Evolutionary conservation across 2,797 vertebrate genomes (phyloP), one percentile per base, ranked within the genome.

Genomic region (Macropus fuliginosus): DNA sequence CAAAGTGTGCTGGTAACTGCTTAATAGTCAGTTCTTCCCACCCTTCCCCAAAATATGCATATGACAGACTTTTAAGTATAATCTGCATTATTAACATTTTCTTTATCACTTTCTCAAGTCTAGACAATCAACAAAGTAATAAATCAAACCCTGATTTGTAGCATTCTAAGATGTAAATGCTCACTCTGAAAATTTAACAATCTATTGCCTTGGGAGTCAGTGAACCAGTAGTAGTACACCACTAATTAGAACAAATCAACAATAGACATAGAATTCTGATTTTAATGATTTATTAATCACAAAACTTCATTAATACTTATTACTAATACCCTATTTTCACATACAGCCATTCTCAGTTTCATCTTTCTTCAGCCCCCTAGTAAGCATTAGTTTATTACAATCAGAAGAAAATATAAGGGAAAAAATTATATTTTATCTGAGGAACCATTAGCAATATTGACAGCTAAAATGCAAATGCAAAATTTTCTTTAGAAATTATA

Each of bases 401-500:
- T 31, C 66, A 55, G 96, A 93, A 95, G 14, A 14, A 95, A 91
- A 92, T 21, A 87, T n/a, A 74, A 91, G 31, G 55, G 87, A 95
- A 46, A 92, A 31, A 4, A 92, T 91, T 95, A 11, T 50, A 54
- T 94, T 93, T 40, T 92, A 21, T 52, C 91, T 90, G 55, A 31
- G 62, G 54, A 92, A 90, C 40, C 66, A 74, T 21, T 74, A 74
- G n/a, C n/a, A 74, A 74, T 31, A 74, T 40, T 74, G n/a, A 40
- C 50, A 95, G 24, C 81, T 95, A 56, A 54, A 34, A 50, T 87
- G 28, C 21, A 92, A 74, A 54, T 57, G 16, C 18, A 95, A 81
- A 56, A 89, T 95, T 95, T 95, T 94, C 31, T 16, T 9, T 93
- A 87, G 24, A 93, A 50, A 91, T 91, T 52, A 95, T 54, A 94